Conservation (phyloP, 2,113 vertebrate species). For the Odocoileus hemionus region DNA sequence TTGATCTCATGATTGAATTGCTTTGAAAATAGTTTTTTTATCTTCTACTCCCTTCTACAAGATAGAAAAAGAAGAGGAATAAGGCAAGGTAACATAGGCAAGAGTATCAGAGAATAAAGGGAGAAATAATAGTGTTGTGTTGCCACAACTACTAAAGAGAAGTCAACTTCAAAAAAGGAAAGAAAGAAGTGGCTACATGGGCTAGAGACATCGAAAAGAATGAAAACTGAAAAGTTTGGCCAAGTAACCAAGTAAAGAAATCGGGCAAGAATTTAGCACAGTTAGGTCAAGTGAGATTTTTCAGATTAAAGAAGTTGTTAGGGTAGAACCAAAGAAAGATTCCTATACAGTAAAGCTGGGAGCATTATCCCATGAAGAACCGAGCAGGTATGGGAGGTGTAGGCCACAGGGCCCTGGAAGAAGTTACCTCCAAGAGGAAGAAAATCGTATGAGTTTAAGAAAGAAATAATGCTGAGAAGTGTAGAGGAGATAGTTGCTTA, state of each 20-base stretch:
- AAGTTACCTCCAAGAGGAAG: background rate
- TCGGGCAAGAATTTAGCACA: background rate
- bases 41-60: background rate
- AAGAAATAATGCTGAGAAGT: background rate
- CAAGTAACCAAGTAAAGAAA: background rate
- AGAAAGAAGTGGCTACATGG: background rate
- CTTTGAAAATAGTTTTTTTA: slow-evolving; percentile 14
- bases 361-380: background rate
- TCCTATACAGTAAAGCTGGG: background rate
- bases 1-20: background rate
- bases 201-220: background rate
- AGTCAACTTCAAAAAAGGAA: background rate
- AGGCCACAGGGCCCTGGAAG: background rate
- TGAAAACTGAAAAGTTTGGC: background rate
- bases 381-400: background rate
- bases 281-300: background rate
- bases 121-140: background rate
- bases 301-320: background rate
- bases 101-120: background rate
- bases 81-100: background rate
- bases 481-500: background rate
- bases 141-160: background rate
- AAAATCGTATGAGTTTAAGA: background rate
- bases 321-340: background rate
- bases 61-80: background rate